Base-by-base conservation (phyloP, 1,140 invertebrate genomes). In the Tenebrio molitor region DNA sequence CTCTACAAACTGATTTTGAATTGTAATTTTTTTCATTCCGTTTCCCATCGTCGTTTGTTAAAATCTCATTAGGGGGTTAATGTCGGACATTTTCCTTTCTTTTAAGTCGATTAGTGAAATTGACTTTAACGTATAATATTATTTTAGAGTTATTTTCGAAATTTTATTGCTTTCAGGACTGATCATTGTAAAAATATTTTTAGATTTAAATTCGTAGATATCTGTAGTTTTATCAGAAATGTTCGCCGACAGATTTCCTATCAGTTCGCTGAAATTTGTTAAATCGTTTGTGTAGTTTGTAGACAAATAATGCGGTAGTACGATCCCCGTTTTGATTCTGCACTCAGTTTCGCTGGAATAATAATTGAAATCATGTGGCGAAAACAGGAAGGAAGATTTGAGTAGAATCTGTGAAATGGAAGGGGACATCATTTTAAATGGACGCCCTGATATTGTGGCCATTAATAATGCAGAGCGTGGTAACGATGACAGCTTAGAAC, bases 391-490 rank as follows among this genome's bases (percentile, higher is more conserved):
- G 23, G 23, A 58, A 58, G 23, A 58, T 58, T 58, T 25, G 50
- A 25, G 50, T 33, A n/a, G 10, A 25, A 15, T 10, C 23, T 58
- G 21, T 29, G 50, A 58, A 29, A 29, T 29, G 50, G 23, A 29
- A n/a, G 17, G 44, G 50, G 50, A 58, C 21, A 58, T 58, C 50
- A 58, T 10, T 58, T 12, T 58, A 58, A 58, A 58, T 58, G 50
- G 50, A 58, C 50, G 50, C 50, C n/a, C 21, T 58, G 50, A 58
- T 58, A 58, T 58, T 58, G 50, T 58, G 23, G 50, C 50, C 50
- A 58, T 58, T 58, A 58, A 58, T 58, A 58, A 58, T 58, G 23
- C 14, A 58, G 23, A 58, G 23, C 50, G 50, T 58, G 50, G 50
- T 58, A 58, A 29, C 50, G 50, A 58, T 58, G 50, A 58, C 50